Evolutionary conservation across 2,888 invertebrate genomes (phyloP), one percentile per base, ranked within the genome.

Genomic region (Meloe dianella): DNA sequence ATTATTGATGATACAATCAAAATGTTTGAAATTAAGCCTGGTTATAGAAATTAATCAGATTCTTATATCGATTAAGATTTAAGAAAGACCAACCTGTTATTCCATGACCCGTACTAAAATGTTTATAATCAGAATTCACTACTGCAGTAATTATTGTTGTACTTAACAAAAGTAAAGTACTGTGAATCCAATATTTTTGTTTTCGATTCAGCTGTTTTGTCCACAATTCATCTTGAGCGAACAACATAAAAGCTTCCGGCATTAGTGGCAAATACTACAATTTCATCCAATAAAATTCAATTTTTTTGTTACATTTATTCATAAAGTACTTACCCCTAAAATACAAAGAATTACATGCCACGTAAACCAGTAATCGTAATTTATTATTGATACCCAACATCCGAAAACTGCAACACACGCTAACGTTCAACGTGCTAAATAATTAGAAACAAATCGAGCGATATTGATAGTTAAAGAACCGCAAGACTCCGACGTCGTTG

Each of bases 261-360:
- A 80, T 80, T 22, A 80, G 59, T 0, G 80, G 78, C 12, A 78
- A 58, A 66, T 78, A 78, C 80, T 80, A 65, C 67, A 77, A 77
- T 67, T 35, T 17, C 1, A 27, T 27, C n/a, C 10, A 17, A 35
- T 35, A 62, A 38, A 61, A 38, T 30, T 58, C 30, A n/a, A n/a
- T n/a, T n/a, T n/a, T n/a, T n/a, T n/a, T n/a, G n/a, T n/a, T 22
- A 62, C 38, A 57, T 1, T 8, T 29, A 14, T 54, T 8, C 10
- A 3, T n/a, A 57, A 38, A 27, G 30, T n/a, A 59, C 80, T 81
- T 75, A 82, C 82, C 70, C 81, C 82, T 57, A 81, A 69, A 12
- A 82, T 82, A 60, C 79, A 81, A 47, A 82, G 73, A 65, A 81
- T 79, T 8, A 82, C 80, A 71, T 82, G 82, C 78, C 80, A 81